Evolutionary conservation across 2,888 invertebrate species (phyloP), one percentile per base, ranked within the genome.

Genomic region (Metopia argyrocephala): DNA sequence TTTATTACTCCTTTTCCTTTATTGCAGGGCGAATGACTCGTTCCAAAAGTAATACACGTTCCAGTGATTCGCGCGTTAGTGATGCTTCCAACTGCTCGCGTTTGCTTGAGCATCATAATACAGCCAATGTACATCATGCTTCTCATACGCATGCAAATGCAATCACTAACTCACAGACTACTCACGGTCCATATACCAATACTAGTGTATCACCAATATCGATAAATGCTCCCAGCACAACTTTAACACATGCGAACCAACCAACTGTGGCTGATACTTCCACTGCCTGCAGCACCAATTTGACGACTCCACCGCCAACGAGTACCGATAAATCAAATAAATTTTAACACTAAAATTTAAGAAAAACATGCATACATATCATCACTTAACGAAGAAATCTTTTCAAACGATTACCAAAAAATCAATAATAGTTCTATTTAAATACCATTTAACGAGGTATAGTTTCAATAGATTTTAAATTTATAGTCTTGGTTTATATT

Each of bases 11-110:
- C 50, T 65, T 68, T 57, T 65, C 59, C 82, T 84, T 75, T n/a
- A 50, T 76, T 74, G 23, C 86, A 90, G 90, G 90, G 84, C 89
- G 89, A 83, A 90, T 90, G 89, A 88, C 88, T 83, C 89, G 90
- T 78, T 90, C 90, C 23, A 90, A 90, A 85, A 90, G 90, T 85
- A 90, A 90, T 82, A 90, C 90, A 52, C 89, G 89, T 83, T 90
- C 90, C 83, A 90, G 89, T 84, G 90, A 90, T 73, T 90, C 90
- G 52, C 89, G 89, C 75, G 89, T 88, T 82, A 90, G 90, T 82
- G 90, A 90, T 84, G 87, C 87, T 25, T 89, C 90, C 69, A 90
- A 88, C 85, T 89, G 89, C 82, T 90, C 90, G 57, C 87, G 88
- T 80, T 85, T 89, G 83, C 87, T 88, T 86, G 90, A 90, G 85